Evolutionary conservation across 2,113 vertebrate genomes (phyloP).

Genomic region (Zingel zingel): DNA sequence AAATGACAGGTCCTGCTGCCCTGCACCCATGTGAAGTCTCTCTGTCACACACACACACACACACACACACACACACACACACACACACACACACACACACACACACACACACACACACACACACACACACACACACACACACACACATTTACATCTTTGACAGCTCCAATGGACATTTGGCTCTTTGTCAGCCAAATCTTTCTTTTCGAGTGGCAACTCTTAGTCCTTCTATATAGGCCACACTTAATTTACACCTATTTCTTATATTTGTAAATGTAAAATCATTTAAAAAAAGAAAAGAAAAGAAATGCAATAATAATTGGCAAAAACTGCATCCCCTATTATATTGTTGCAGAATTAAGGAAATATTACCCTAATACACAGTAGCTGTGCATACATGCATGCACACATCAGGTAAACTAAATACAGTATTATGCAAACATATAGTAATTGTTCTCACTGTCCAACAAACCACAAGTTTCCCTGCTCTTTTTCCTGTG

Average conservation of each 20-base stretch:
- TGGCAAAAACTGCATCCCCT: not conserved
- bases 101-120: not conserved
- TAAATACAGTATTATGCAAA: not conserved
- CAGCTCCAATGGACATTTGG: too few relatives aligned
- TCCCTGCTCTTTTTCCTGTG: not conserved
- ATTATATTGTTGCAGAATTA: not conserved
- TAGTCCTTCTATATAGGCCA: not conserved
- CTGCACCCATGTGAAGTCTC: constrained; percentile 7
- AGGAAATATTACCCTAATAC: too few relatives aligned
- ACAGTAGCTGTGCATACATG: too few relatives aligned
- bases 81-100: not conserved
- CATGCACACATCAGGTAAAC: not conserved
- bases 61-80: not conserved
- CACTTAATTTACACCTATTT: not conserved
- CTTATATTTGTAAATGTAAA: not conserved
- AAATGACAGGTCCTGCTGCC: constrained; percentile 52
- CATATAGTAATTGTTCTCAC: not conserved
- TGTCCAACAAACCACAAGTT: not conserved
- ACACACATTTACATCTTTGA: not conserved
- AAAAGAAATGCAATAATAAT: not conserved
- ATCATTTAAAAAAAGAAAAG: not conserved
- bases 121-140: not conserved
- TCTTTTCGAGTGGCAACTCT: not conserved
- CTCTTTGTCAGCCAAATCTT: too few relatives aligned
- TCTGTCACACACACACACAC: not conserved